phyloP scores from a whole-genome alignment of 2,888 invertebrate species.

The Drosophila kambysellisi region DNA sequence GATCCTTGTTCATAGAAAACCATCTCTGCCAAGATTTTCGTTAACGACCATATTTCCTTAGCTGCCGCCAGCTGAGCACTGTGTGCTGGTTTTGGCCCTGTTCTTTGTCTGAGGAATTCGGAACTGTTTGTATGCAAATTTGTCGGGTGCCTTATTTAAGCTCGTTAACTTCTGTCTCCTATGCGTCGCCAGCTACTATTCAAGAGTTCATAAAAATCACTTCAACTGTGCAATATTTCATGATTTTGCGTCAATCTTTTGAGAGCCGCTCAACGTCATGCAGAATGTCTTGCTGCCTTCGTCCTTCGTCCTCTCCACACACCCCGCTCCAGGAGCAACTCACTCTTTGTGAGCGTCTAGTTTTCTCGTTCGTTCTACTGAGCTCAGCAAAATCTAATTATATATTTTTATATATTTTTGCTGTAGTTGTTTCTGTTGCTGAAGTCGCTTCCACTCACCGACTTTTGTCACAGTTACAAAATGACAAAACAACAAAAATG shows the following conservation, averaged over 20 bases:
- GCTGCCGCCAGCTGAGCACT: background rate
- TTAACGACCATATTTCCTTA: background rate
- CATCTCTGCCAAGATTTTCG: background rate
- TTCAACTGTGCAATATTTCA: slow-evolving; percentile 79
- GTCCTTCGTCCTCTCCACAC: background rate
- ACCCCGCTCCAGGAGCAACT: background rate
- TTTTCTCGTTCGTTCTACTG: slow-evolving; percentile 65
- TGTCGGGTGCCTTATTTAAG: slow-evolving; percentile 59
- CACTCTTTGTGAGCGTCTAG: slow-evolving; percentile 51
- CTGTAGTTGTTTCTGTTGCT: slow-evolving; percentile 5
- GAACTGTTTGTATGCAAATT: slow-evolving; percentile 48
- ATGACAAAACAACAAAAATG: slow-evolving; percentile 32
- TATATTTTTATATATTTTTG: slow-evolving; percentile 41
- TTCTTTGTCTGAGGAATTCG: slow-evolving; percentile 17
- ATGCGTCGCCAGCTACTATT: slow-evolving; percentile 57
- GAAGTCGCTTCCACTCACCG: slow-evolving; percentile 50
- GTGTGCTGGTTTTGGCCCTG: background rate
- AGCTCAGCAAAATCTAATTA: slow-evolving; percentile 73
- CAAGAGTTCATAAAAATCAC: slow-evolving; percentile 77
- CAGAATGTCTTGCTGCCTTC: slow-evolving; percentile 1
- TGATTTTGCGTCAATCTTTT: slow-evolving; percentile 71
- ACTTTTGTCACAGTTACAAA: slow-evolving; percentile 64
- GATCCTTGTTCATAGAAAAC: slow-evolving; percentile 4
- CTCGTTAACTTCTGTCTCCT: slow-evolving; percentile 61
- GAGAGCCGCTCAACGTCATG: slow-evolving; percentile 40